Percentiles rank a stretch among this genome's conserved stretches.
Conservation (phyloP, 2,888 invertebrate genomes). For the Dynastes grantii region DNA sequence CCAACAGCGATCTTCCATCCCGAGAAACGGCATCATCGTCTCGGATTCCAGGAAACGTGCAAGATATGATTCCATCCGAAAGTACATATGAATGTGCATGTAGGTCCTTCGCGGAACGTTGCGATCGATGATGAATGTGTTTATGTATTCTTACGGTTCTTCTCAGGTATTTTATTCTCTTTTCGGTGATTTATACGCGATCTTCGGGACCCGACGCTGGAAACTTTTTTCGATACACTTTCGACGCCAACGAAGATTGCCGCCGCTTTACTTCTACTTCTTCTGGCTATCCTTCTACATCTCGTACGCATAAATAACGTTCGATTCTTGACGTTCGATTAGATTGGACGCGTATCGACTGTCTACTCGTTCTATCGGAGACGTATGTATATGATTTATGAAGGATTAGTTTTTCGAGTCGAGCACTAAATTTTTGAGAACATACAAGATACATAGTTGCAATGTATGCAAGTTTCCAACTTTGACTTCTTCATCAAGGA, state of each 20-base stretch:
- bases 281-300: not conserved
- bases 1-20: no score
- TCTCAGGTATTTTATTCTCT: constrained; percentile 53
- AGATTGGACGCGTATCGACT: constrained; percentile 33
- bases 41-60: constrained; percentile 1
- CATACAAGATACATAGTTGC: not conserved
- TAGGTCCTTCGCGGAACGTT: not conserved
- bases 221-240: constrained; percentile 50
- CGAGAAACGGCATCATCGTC: not conserved
- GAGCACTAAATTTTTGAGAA: not conserved
- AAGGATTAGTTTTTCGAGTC: not conserved
- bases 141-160: constrained; percentile 53
- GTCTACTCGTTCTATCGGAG: constrained; percentile 23
- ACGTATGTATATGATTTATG: constrained; percentile 32
- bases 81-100: not conserved
- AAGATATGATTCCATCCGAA: not conserved
- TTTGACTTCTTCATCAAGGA: no score
- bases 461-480: no score
- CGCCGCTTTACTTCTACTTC: no score
- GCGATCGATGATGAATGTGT: constrained; percentile 57
- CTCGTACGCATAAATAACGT: constrained; percentile 47
- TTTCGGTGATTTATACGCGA: constrained; percentile 52
- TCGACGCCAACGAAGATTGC: not conserved
- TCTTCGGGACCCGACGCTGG: constrained; percentile 50
- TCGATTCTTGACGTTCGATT: constrained; percentile 39